phyloP scores from a whole-genome alignment of 2,888 invertebrate species.

The Dolichomitus sp. region DNA sequence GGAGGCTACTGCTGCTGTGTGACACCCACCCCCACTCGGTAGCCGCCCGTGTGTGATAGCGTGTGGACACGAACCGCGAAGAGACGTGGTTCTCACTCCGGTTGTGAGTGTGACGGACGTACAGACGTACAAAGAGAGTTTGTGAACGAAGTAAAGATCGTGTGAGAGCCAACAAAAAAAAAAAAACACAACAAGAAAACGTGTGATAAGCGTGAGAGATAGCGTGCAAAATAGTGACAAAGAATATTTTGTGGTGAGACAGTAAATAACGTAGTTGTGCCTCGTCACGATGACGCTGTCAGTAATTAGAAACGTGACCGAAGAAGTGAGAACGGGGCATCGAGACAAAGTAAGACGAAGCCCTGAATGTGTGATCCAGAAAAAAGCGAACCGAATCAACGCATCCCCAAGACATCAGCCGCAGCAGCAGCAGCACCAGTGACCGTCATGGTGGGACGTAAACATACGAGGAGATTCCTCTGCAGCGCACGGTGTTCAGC shows the following conservation, averaged over 20 bases:
- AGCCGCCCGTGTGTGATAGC: conserved; percentile 51
- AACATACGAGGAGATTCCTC: conserved; percentile 65
- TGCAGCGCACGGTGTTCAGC: conserved; percentile 50
- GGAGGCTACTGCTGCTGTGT: conserved; percentile 48
- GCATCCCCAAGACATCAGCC: conserved; percentile 38
- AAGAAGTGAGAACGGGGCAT: conserved; percentile 22
- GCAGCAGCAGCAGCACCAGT: conserved; percentile 62
- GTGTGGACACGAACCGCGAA: conserved; percentile 57
- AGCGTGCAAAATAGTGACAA: conserved; percentile 1
- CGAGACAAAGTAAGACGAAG: conserved; percentile 48
- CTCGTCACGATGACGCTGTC: conserved; percentile 70
- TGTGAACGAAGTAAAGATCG: conserved; percentile 6
- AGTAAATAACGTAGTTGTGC: conserved; percentile 45
- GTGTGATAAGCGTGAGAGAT: conserved; percentile 13
- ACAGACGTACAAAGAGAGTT: conserved; percentile 1
- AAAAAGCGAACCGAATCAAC: conserved; percentile 43
- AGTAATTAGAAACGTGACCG: conserved; percentile 7
- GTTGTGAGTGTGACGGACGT: conserved; percentile 28
- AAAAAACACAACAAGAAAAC: conserved; percentile 6
- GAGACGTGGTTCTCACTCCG: conserved; percentile 35
- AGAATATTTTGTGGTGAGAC: not conserved
- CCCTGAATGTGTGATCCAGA: conserved; percentile 21
- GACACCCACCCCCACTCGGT: conserved; percentile 32
- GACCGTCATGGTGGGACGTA: conserved; percentile 69
- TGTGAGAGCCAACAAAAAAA: conserved; percentile 7